phyloP scores from a whole-genome alignment of 2,888 invertebrate species.

The Pachydiplax longipennis region DNA sequence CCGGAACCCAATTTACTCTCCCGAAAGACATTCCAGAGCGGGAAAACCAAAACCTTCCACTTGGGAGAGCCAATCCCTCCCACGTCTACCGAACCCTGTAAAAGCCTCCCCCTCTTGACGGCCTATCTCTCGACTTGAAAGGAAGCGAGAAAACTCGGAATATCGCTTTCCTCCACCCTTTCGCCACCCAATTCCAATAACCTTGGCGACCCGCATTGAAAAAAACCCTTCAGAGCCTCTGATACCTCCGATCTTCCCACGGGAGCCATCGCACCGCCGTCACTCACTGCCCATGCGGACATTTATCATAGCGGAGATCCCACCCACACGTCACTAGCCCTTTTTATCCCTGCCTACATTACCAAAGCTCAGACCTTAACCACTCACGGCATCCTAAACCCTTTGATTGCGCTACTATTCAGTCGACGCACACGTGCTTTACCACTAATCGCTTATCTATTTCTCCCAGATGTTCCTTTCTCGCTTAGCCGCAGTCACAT shows the following conservation, averaged over 20 bases:
- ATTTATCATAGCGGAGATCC: background rate
- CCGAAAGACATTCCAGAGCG: background rate
- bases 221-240: background rate
- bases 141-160: background rate
- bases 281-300: background rate
- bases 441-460: no score
- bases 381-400: no score
- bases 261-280: background rate
- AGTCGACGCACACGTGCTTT: no score
- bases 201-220: background rate
- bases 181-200: conserved; percentile 7
- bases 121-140: conserved; percentile 12
- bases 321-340: background rate
- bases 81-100: background rate
- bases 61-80: background rate
- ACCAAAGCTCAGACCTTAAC: background rate
- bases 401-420: no score
- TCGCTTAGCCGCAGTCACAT: no score
- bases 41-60: background rate
- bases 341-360: background rate
- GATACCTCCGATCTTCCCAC: background rate
- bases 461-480: no score
- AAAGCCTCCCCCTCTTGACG: conserved; percentile 1
- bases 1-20: background rate
- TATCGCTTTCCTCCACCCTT: background rate